These are phyloP conservation scores for Andrena camellia DNA, from an alignment of 2,888 invertebrate species.

Conservation along the genomic window DNA sequence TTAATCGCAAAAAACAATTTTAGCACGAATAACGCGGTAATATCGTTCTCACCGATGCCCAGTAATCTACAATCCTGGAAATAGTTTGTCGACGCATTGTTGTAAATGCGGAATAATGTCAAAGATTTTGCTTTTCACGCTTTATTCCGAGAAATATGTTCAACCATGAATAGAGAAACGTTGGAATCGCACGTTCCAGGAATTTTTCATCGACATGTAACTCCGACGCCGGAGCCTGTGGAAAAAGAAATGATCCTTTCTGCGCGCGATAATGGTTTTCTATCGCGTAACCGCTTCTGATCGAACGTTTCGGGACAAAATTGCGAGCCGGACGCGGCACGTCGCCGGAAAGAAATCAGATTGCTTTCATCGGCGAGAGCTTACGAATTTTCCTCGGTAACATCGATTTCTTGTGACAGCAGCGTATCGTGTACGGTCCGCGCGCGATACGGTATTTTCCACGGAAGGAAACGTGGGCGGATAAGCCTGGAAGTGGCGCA, in stretches of 20 bases:
- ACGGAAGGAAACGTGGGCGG: conserved; percentile 63
- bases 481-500: conserved; percentile 71
- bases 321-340: conserved; percentile 1
- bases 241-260: background rate
- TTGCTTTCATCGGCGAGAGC: conserved; percentile 4
- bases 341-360: conserved; percentile 18
- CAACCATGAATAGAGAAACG: background rate
- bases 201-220: background rate
- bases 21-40: background rate
- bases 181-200: background rate
- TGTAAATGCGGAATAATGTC: background rate
- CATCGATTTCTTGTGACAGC: conserved; percentile 61
- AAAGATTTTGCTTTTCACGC: conserved; percentile 10
- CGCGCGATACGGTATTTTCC: conserved; percentile 69
- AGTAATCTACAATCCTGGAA: conserved; percentile 14
- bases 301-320: conserved; percentile 2
- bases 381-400: conserved; percentile 43
- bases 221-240: background rate
- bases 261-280: background rate
- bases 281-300: background rate
- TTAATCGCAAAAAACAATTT: conserved; percentile 12
- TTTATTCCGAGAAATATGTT: conserved; percentile 1
- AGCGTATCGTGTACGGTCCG: conserved; percentile 60
- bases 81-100: conserved; percentile 6
- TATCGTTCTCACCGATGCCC: background rate